Base-by-base conservation (phyloP, 2,888 invertebrate genomes). In the Nephrotoma flavescens region DNA sequence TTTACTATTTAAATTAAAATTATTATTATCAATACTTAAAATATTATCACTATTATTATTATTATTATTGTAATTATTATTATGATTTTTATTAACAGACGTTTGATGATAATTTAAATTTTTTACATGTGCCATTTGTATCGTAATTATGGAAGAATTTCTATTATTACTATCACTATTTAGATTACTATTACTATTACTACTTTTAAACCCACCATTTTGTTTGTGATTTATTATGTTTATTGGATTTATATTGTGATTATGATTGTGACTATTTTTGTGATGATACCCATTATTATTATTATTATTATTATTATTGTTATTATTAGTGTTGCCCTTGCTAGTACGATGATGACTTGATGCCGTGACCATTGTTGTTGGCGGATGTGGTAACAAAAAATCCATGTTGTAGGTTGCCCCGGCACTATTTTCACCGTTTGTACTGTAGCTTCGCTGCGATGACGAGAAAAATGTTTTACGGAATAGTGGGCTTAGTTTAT, bases 281-380 rank as follows among this genome's bases (percentile, higher is more conserved):
- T 84, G 84, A 15, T 84, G 84, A 41, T 84, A 84, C n/a, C 42
- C 41, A 84, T 84, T 84, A 84, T 42, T 84, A 41, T 42, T 84
- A 15, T 6, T 84, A 41, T 47, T 47, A 2, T 47, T 47, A 47
- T 47, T n/a, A 47, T n/a, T n/a, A 91, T 93, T 94, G 90, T 92
- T 93, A 91, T 93, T 93, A 91, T 93, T 92, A 90, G 92, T 92
- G 89, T 92, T 92, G 88, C 93, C 92, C 83, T 86, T 71, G 71
- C 71, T 71, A 84, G 2, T n/a, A 42, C 12, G 84, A 42, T 42
- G 84, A 42, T 84, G 42, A 42, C 19, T 71, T 71, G 84, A 42
- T 84, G 41, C 9, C 41, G 41, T 6, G n/a, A 84, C 15, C 87
- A 86, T 86, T 42, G 57, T 87, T 89, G 89, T 87, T 86, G 87